These are phyloP conservation scores for Phyllotreta cruciferae DNA, from an alignment of 2,888 invertebrate species.

Conservation along the genomic window DNA sequence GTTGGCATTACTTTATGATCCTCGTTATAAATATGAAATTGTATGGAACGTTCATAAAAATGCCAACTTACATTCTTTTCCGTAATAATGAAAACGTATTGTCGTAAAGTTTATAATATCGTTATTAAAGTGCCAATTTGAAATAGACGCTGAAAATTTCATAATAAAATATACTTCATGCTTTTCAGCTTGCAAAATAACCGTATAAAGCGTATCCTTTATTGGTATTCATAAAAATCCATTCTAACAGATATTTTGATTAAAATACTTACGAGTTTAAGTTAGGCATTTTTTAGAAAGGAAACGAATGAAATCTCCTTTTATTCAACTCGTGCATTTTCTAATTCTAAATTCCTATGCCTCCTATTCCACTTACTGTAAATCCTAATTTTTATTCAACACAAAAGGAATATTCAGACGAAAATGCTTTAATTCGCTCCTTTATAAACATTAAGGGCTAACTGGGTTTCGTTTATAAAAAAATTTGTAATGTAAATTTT, in stretches of 20 bases:
- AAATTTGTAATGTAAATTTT: slow-evolving; percentile 22
- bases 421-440: slow-evolving; percentile 21
- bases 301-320: neutral
- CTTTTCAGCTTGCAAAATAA: slow-evolving; percentile 1
- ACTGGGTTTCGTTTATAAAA: neutral
- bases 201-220: slow-evolving; percentile 1
- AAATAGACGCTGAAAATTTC: slow-evolving; percentile 21
- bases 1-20: slow-evolving; percentile 20
- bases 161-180: slow-evolving; percentile 19
- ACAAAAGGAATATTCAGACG: slow-evolving; percentile 24
- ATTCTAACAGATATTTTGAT: too few species aligned
- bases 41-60: slow-evolving; percentile 20
- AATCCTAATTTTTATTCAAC: slow-evolving; percentile 15
- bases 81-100: slow-evolving; percentile 23
- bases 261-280: neutral
- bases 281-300: neutral
- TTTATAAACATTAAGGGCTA: slow-evolving; percentile 22
- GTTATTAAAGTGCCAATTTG: slow-evolving; percentile 26
- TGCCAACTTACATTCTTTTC: slow-evolving; percentile 21
- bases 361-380: neutral
- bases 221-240: neutral
- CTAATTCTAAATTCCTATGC: neutral
- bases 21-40: slow-evolving; percentile 14
- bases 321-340: too few species aligned
- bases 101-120: slow-evolving; percentile 24